phyloP scores from a whole-genome alignment of 2,113 vertebrate species.

The Hemicordylus capensis region DNA sequence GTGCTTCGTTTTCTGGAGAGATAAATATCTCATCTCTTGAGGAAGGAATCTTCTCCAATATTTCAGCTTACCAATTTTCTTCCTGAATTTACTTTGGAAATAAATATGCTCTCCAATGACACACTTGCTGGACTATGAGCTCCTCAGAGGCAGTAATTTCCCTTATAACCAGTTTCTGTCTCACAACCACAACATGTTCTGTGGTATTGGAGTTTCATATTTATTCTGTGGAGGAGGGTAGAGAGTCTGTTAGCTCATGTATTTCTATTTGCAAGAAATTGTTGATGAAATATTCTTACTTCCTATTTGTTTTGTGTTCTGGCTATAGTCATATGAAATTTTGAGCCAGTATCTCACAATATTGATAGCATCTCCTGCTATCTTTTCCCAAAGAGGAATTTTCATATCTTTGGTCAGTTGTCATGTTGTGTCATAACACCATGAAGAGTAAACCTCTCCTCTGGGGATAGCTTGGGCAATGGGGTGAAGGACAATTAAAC shows the following conservation, averaged over 20 bases:
- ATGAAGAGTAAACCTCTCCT: neutral
- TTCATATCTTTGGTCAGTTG: neutral
- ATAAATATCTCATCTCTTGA: constrained; percentile 8
- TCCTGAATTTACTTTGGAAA: constrained; percentile 32
- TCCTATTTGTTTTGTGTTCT: constrained; percentile 26
- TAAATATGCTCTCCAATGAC: constrained; percentile 46
- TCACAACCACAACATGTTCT: constrained; percentile 55
- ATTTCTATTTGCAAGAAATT: constrained; percentile 35
- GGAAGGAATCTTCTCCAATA: neutral
- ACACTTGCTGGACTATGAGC: constrained; percentile 54
- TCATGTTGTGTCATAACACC: neutral
- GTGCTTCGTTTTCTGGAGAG: neutral
- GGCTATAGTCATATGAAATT: constrained; percentile 24
- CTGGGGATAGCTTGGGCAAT: neutral
- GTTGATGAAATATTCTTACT: neutral
- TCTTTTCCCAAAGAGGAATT: neutral
- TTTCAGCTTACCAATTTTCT: neutral
- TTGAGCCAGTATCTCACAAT: constrained; percentile 3
- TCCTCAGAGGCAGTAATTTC: constrained; percentile 45
- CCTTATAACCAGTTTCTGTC: constrained; percentile 63
- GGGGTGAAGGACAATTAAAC: neutral
- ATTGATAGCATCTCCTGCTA: neutral
- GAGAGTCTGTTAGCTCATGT: constrained; percentile 24
- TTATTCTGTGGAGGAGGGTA: constrained; percentile 9
- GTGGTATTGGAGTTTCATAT: constrained; percentile 47